Evolutionary conservation across 2,113 vertebrate genomes (phyloP).

Genomic region (Rhegmatorhina hoffmannsi): DNA sequence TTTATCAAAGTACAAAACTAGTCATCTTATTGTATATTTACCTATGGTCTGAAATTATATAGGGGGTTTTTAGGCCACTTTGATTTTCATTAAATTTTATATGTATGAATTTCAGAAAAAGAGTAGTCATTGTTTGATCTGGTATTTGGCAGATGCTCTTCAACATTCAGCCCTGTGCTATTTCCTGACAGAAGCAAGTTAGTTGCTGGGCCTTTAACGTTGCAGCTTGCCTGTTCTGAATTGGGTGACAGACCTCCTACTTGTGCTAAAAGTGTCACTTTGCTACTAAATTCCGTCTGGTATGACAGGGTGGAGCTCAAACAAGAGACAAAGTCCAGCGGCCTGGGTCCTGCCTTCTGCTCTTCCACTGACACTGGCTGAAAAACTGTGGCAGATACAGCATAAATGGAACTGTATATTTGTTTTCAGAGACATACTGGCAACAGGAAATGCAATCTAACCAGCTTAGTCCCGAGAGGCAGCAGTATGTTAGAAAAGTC

Average conservation of each 20-base stretch:
- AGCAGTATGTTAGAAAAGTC: constrained; percentile 29
- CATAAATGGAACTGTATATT: constrained; percentile 31
- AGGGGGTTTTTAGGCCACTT: not conserved
- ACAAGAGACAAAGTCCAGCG: not conserved
- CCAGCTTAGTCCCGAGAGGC: not conserved
- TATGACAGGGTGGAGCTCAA: not conserved
- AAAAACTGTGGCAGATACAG: constrained; percentile 14
- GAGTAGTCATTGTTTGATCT: not conserved
- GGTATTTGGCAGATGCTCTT: not conserved
- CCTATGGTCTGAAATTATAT: not conserved
- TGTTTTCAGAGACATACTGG: constrained; percentile 17
- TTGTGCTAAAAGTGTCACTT: constrained; percentile 53
- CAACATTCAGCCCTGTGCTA: not conserved
- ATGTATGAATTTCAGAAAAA: not conserved
- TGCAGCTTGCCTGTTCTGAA: not conserved
- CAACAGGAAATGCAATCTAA: not conserved
- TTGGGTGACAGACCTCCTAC: not conserved
- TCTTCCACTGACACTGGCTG: not conserved
- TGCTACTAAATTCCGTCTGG: constrained; percentile 40
- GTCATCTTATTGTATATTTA: not conserved
- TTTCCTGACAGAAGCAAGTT: not conserved
- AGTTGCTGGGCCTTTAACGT: not conserved
- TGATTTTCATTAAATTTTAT: not conserved
- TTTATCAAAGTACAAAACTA: not conserved
- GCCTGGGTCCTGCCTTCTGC: not conserved